Base-by-base conservation (phyloP, 2,797 vertebrate genomes). In the Setipinna tenuifilis region DNA sequence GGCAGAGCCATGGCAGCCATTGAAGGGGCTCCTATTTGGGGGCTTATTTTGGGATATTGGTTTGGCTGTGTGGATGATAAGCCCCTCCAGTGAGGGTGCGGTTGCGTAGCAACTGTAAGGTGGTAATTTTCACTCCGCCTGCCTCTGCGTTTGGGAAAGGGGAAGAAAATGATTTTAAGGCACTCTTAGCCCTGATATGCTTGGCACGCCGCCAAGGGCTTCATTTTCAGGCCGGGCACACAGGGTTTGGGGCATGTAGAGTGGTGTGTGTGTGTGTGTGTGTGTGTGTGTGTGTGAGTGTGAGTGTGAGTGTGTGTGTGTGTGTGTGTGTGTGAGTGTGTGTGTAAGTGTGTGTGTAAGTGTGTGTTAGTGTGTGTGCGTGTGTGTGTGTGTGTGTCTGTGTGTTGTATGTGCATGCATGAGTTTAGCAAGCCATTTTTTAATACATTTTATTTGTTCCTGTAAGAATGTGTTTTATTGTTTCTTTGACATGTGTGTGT, bases 21-120 rank as follows among this genome's bases (percentile, higher is more conserved):
- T 89, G 14, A 1, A 48, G 84, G 35, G 68, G 65, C 28, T 31
- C 68, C 19, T 75, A 75, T 75, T 75, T 83, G 83, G 86, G 88
- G 91, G 90, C 93, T 93, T 95, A 94, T 94, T 95, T 94, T 93
- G 92, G 93, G 93, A 94, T 94, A 93, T 95, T 93, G 94, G 91
- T 91, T 94, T 93, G 93, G 89, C 91, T 94, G 90, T 91, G 91
- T 91, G 94, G 95, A 94, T 95, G 93, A 93, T 91, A 94, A 91
- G 92, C 91, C 90, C 93, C 91, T 92, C 90, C 90, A 90, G 82
- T 5, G 68, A 75, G 31, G 28, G 68, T 92, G 89, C 91, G 86
- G 95, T 95, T 95, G 94, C 95, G 89, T 94, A 92, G 95, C 94
- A 94, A 94, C 95, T 91, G 59, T 83, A 84, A 85, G 82, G 90